These are phyloP conservation scores for Drosophila seguyi DNA, from an alignment of 1,140 invertebrate genomes.

Conservation along the genomic window DNA sequence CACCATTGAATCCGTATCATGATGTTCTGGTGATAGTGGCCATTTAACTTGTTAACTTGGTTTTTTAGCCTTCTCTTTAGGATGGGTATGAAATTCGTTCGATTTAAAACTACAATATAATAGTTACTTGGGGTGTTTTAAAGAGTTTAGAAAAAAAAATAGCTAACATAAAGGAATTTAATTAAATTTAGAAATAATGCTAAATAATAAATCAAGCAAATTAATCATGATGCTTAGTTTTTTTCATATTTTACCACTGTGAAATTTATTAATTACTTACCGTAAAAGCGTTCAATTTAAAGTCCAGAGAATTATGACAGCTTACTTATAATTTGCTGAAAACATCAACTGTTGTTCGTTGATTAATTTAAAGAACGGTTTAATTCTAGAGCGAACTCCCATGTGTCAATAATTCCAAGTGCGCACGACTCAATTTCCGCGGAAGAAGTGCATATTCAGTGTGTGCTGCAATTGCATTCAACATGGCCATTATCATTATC, in stretches of 20 bases:
- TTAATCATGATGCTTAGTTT: too few species aligned
- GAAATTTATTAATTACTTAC: not conserved
- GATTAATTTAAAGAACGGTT: conserved; percentile 11
- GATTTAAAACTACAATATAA: too few species aligned
- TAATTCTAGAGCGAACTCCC: not conserved
- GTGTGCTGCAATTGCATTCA: conserved; percentile 43
- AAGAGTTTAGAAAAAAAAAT: too few species aligned
- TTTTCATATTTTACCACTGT: not conserved
- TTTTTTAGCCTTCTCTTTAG: too few species aligned
- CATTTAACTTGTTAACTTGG: too few species aligned
- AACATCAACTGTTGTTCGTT: not conserved
- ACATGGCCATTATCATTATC: conserved; percentile 79
- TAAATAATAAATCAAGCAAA: not conserved
- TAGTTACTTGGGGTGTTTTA: too few species aligned
- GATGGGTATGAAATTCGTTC: too few species aligned
- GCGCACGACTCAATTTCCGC: conserved; percentile 30
- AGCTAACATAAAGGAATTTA: not conserved
- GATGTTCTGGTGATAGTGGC: not conserved
- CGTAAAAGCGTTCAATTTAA: too few species aligned
- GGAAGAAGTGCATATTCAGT: conserved; percentile 17
- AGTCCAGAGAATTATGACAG: not conserved
- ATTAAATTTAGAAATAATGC: not conserved
- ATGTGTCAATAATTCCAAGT: conserved; percentile 48
- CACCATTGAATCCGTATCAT: not conserved
- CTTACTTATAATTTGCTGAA: conserved; percentile 1